Evolutionary conservation across 2,888 invertebrate genomes (phyloP), one percentile per base, ranked within the genome.

Genomic region (Folsomia candida): DNA sequence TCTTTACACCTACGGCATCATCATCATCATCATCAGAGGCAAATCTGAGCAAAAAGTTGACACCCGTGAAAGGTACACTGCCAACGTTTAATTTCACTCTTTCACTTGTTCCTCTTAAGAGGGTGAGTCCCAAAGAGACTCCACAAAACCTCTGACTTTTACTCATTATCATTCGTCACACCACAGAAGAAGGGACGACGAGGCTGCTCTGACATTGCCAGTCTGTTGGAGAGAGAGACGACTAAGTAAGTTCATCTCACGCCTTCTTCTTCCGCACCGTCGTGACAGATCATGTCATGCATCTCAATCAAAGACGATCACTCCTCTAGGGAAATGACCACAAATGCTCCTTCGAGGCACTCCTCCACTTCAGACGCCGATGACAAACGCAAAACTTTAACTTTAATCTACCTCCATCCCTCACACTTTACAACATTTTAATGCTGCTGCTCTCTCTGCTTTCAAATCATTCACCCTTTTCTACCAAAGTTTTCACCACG

Each of bases 21-120:
- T 14, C 20, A 54, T 20, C 18, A 54, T 54, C 18, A 37, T 64
- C 54, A 66, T 66, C 37, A 24, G n/a, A 11, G 2, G 57, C 67
- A 70, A 54, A 71, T 71, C 71, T 67, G 71, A 22, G 64, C 47
- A 71, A 71, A 70, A 71, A 71, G 67, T 71, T 71, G 63, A 68
- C 71, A 68, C 71, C 63, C 64, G 67, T 70, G 70, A 70, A 70
- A 70, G 67, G 60, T 68, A 71, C 67, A 71, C 26, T 51, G 57
- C 67, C 59, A 67, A 59, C 60, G 59, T 58, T 59, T 67, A 67
- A 67, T 58, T 67, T 59, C 37, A 22, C 27, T 47, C 63, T 20
- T 54, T 54, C 54, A 54, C 22, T 37, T 37, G 37, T 4, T 37
- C 37, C 20, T 54, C 18, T 22, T 54, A 54, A 54, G 20, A 54